phyloP scores from a whole-genome alignment of 2,797 vertebrate species.

The Schizothorax lantsangensis region DNA sequence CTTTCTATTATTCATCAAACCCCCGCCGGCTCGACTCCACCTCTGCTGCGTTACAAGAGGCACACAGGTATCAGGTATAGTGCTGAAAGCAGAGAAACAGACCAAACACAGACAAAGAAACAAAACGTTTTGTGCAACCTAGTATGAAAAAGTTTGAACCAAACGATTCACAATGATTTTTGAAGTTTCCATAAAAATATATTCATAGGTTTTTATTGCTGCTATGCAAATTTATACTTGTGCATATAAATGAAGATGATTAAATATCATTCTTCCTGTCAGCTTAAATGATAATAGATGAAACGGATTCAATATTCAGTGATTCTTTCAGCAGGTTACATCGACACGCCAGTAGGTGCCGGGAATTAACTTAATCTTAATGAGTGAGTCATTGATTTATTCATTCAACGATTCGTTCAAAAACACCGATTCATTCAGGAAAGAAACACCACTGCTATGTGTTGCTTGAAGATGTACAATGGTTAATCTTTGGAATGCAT shows the following conservation, averaged over 20 bases:
- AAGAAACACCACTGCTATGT: not conserved
- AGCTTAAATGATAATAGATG: not conserved
- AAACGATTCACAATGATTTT: not conserved
- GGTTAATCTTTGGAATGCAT: no score
- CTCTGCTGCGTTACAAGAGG: not conserved
- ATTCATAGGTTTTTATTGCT: not conserved
- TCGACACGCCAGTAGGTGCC: not conserved
- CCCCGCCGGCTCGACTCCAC: slow-evolving; percentile 17
- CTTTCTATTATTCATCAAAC: slow-evolving; percentile 62
- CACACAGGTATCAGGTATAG: slow-evolving; percentile 18
- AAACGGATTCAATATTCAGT: not conserved
- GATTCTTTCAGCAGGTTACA: not conserved
- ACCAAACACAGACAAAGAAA: not conserved
- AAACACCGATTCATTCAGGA: not conserved
- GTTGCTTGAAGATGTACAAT: no score
- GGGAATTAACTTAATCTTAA: not conserved
- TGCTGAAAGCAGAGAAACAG: not conserved
- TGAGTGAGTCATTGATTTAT: not conserved
- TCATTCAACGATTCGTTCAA: not conserved
- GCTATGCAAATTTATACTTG: not conserved
- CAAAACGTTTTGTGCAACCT: not conserved
- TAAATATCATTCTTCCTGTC: not conserved
- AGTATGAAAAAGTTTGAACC: not conserved
- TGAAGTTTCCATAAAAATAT: not conserved
- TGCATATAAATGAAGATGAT: not conserved